Conservation (phyloP, 2,113 vertebrate genomes). For the Phainopepla nitens region DNA sequence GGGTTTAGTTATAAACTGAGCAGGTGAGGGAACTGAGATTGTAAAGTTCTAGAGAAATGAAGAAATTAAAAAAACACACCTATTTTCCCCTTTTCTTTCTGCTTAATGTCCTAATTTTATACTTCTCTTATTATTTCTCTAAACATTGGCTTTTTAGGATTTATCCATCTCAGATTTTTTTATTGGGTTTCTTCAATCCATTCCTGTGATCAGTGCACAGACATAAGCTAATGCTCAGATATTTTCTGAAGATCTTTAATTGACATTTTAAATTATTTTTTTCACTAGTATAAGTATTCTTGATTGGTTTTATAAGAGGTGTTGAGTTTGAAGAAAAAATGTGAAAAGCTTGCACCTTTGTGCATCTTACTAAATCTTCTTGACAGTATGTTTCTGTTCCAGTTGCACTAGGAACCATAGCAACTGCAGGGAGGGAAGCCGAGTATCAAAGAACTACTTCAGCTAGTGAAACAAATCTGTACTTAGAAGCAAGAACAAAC, state of each 20-base stretch:
- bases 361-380: not conserved
- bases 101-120: not conserved
- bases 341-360: not conserved
- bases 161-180: not conserved
- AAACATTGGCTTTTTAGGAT: not conserved
- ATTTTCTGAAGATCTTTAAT: not conserved
- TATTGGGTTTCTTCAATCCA: not conserved
- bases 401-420: not conserved
- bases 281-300: not conserved
- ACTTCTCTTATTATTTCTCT: not conserved
- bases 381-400: not conserved
- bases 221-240: not conserved
- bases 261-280: not conserved
- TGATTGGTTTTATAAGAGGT: not conserved
- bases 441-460: not conserved
- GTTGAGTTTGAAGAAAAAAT: not conserved
- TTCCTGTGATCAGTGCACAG: not conserved
- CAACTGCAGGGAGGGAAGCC: not conserved
- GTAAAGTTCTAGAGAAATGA: not conserved
- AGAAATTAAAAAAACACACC: not conserved
- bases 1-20: accelerated
- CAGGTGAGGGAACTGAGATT: not conserved
- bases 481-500: not conserved
- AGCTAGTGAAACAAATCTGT: not conserved
- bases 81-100: not conserved